These are phyloP conservation scores for Nephrotoma guestfalica DNA, from an alignment of 2,888 invertebrate species.

Conservation along the genomic window DNA sequence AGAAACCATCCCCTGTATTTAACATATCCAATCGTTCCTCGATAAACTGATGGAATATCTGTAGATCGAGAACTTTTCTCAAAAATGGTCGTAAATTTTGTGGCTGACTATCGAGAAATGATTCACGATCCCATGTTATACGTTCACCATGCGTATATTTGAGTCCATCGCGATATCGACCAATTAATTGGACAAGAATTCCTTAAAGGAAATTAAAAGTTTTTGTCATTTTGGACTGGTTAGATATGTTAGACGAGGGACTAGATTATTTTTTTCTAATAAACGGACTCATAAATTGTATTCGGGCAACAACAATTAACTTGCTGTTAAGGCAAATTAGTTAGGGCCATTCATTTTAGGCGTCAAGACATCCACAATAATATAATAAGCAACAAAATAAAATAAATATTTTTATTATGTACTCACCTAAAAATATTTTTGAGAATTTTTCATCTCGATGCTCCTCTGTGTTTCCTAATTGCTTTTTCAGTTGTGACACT, in stretches of 20 bases:
- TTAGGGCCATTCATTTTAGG: not conserved
- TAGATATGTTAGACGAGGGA: not conserved
- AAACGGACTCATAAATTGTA: not conserved
- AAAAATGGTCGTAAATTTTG: constrained; percentile 76
- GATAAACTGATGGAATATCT: constrained; percentile 89
- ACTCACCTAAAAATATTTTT: constrained; percentile 64
- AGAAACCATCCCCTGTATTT: constrained; percentile 83
- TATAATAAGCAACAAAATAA: not conserved
- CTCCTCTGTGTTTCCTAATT: constrained; percentile 36
- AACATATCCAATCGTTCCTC: constrained; percentile 86
- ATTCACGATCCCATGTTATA: constrained; percentile 75
- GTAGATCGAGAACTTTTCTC: constrained; percentile 76
- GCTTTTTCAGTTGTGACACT: constrained; percentile 41
- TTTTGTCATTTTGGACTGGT: not conserved
- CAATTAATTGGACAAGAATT: constrained; percentile 85
- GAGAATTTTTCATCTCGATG: constrained; percentile 83
- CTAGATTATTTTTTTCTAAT: not conserved
- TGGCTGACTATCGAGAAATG: constrained; percentile 77
- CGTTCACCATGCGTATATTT: constrained; percentile 54
- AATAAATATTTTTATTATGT: not conserved
- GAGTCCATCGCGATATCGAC: constrained; percentile 85
- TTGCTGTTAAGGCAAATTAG: not conserved
- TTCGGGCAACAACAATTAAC: not conserved
- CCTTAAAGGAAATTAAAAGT: constrained; percentile 12
- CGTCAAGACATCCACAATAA: not conserved